Base-by-base conservation (phyloP, 1,140 invertebrate genomes). In the Maconellicoccus hirsutus region DNA sequence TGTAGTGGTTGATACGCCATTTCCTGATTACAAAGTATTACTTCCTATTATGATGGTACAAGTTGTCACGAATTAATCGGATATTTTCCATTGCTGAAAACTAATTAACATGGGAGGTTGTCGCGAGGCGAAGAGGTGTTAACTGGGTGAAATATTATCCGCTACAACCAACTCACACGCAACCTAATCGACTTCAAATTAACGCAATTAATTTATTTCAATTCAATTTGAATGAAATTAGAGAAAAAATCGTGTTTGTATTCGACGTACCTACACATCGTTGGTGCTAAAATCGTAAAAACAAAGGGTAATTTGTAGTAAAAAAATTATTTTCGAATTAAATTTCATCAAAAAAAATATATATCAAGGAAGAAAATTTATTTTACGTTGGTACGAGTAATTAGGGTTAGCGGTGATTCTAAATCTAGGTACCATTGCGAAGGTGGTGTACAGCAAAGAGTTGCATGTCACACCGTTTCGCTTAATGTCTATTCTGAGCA, bases 41-140 rank as follows among this genome's bases (percentile, higher is more conserved):
- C 14, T 33, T 16, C 42, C 42, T 8, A 16, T 16, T 52, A 16
- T 19, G 42, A 19, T 52, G 42, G 42, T 52, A 52, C 42, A 52
- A 52, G 42, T 52, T 52, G 42, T 52, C 42, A 52, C 42, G 42
- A 52, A 52, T 52, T 52, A 52, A 52, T 52, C 42, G n/a, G 42
- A 52, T 16, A 19, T 14, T 52, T 52, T 19, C 42, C 42, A 52
- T 52, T 52, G 42, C n/a, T 52, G n/a, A 52, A 52, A 52, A 52
- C 42, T 52, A 52, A 52, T 52, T 52, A 52, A 52, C 42, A 52
- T 52, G n/a, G 42, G 42, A 52, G 6, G 42, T 52, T 52, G 42
- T 52, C 42, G 42, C 42, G 29, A 3, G n/a, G 12, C 29, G 42
- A 16, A 52, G 42, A 52, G n/a, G 42, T 52, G 42, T 52, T 52